phyloP scores from a whole-genome alignment of 2,888 invertebrate genomes.

The Melolontha melolontha region DNA sequence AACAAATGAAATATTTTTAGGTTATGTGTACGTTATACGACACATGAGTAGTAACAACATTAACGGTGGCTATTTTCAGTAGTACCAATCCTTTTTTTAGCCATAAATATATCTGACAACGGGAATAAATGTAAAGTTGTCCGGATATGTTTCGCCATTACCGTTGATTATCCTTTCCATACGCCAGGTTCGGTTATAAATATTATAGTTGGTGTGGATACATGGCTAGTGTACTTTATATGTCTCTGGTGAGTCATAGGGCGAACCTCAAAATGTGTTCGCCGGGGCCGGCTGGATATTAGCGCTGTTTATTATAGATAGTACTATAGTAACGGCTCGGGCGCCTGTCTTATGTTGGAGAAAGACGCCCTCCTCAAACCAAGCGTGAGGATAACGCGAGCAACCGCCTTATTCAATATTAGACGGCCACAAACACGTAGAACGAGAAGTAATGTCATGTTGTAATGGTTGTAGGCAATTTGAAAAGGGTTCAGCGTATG shows the following conservation, averaged over 20 bases:
- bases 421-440: conserved; percentile 6
- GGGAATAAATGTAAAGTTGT: conserved; percentile 4
- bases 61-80: no score
- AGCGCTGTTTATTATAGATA: conserved; percentile 31
- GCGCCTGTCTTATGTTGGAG: conserved; percentile 21
- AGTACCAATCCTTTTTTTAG: conserved; percentile 18
- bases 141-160: conserved; percentile 26
- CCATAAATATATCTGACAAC: not conserved
- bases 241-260: conserved; percentile 45
- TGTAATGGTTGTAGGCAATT: not conserved
- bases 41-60: no score
- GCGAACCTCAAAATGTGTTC: conserved; percentile 41
- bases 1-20: no score
- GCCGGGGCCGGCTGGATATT: conserved; percentile 18
- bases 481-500: not conserved
- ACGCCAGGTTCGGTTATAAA: conserved; percentile 40
- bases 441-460: not conserved
- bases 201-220: conserved; percentile 47
- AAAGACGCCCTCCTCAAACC: not conserved
- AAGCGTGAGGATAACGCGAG: conserved; percentile 7
- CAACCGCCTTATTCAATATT: conserved; percentile 13
- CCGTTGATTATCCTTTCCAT: conserved; percentile 38
- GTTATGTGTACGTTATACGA: no score
- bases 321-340: conserved; percentile 10
- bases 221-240: conserved; percentile 47